Evolutionary conservation across 2,888 invertebrate species (phyloP).

Genomic region (Lysandra bellargus): DNA sequence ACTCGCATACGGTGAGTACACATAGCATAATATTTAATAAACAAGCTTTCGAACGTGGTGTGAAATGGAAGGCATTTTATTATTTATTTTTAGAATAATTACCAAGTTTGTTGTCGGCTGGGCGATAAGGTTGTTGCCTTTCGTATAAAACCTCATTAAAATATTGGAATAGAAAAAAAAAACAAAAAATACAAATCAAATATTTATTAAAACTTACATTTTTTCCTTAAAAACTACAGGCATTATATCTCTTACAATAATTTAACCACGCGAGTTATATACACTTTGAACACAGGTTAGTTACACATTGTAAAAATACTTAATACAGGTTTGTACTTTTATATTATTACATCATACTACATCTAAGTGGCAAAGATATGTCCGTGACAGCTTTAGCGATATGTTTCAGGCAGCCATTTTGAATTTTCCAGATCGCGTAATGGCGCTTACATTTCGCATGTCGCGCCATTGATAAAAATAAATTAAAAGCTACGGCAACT

Average conservation of each 20-base stretch:
- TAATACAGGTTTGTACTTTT: constrained; percentile 8
- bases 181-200: constrained; percentile 19
- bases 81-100: constrained; percentile 9
- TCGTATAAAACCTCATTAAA: not conserved
- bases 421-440: not conserved
- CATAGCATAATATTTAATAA: too few species aligned
- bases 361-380: constrained; percentile 42
- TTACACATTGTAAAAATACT: constrained; percentile 42
- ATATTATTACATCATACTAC: constrained; percentile 9
- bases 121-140: not conserved
- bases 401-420: constrained; percentile 12
- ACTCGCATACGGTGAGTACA: too few species aligned
- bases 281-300: constrained; percentile 58
- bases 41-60: not conserved
- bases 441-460: not conserved
- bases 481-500: not conserved
- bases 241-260: constrained; percentile 10
- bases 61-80: not conserved
- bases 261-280: constrained; percentile 44
- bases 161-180: not conserved
- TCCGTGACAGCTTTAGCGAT: constrained; percentile 35
- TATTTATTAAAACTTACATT: constrained; percentile 27
- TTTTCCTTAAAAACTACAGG: constrained; percentile 3
- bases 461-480: not conserved
- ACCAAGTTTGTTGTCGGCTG: not conserved